Evolutionary conservation across 2,113 vertebrate species (phyloP).

Genomic region (Chaetorhynchus papuensis): DNA sequence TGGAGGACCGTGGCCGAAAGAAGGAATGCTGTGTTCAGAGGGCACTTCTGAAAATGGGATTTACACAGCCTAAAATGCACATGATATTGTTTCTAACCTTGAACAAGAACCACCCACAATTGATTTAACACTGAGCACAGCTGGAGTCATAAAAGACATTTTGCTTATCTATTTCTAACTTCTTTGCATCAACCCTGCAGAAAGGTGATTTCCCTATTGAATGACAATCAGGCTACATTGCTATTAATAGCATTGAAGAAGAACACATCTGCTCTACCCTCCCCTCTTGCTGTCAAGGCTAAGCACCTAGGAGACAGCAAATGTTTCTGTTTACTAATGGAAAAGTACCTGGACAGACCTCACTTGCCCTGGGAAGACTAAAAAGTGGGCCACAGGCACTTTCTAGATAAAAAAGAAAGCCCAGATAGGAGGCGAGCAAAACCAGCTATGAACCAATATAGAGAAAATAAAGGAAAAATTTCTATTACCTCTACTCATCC

Average conservation of each 20-base stretch:
- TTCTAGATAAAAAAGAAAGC: background rate
- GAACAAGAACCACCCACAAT: background rate
- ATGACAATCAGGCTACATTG: constrained; percentile 37
- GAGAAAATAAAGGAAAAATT: background rate
- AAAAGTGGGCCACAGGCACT: background rate
- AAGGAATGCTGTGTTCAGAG: background rate
- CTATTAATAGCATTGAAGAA: constrained; percentile 53
- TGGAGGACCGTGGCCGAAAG: rapidly evolving
- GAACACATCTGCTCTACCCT: constrained; percentile 36
- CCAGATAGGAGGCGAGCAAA: background rate
- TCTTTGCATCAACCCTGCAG: background rate
- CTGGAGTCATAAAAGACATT: background rate
- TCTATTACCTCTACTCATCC: background rate
- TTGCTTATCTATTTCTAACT: background rate
- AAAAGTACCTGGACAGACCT: constrained; percentile 54
- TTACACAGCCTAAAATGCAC: background rate
- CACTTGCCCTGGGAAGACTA: background rate
- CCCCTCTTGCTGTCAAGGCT: constrained; percentile 11
- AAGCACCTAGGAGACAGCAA: constrained; percentile 49
- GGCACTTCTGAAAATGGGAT: background rate
- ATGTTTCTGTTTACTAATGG: constrained; percentile 49
- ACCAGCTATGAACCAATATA: background rate
- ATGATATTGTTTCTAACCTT: background rate
- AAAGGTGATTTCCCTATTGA: constrained; percentile 45
- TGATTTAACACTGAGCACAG: background rate